Evolutionary conservation across 1,140 invertebrate genomes (phyloP).

Genomic region (Tetragnatha versicolor): DNA sequence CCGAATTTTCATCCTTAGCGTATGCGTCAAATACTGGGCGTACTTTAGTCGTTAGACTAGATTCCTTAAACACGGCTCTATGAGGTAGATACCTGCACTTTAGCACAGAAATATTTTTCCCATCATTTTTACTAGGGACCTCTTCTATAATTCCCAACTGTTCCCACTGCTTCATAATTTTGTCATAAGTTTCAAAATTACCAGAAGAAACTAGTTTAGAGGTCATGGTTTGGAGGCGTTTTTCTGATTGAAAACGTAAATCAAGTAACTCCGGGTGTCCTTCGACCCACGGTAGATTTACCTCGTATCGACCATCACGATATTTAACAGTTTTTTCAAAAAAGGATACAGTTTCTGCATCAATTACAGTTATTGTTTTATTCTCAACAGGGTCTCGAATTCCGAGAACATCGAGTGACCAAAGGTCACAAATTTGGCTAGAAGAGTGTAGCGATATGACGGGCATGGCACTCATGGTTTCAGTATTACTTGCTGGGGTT

Average conservation of each 20-base stretch:
- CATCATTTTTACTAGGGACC: neutral
- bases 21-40: neutral
- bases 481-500: no score
- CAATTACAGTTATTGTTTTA: neutral
- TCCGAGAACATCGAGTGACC: neutral
- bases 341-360: neutral
- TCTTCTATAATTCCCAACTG: neutral
- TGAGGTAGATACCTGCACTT: neutral
- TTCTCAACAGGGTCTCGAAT: neutral
- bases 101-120: neutral
- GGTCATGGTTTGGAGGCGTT: neutral
- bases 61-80: neutral
- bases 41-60: neutral
- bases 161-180: neutral
- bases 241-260: neutral
- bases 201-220: neutral
- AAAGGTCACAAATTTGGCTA: constrained; percentile 1
- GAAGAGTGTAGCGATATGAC: neutral
- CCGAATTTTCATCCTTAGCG: neutral
- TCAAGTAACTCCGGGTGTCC: neutral
- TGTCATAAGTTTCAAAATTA: neutral
- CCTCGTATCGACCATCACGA: neutral
- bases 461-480: neutral
- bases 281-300: neutral
- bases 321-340: neutral